Conservation (phyloP, 1,140 invertebrate species). For the Gyrodactylus bullatarudis region DNA sequence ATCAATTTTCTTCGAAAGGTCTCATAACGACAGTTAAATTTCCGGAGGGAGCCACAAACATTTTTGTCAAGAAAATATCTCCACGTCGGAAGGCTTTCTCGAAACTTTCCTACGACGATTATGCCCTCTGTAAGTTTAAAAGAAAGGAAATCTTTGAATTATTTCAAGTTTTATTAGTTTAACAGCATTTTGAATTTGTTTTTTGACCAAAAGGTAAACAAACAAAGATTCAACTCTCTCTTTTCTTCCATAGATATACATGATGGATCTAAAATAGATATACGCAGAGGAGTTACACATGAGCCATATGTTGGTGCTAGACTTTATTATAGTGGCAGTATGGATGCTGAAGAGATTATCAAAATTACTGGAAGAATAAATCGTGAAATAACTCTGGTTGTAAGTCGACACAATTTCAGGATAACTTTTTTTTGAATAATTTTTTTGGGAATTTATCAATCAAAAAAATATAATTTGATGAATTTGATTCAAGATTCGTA, state of each 20-base stretch:
- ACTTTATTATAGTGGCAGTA: background rate
- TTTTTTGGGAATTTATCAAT: background rate
- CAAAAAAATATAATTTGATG: background rate
- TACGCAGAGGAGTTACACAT: background rate
- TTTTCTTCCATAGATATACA: background rate
- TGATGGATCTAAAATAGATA: background rate
- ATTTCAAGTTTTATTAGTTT: no score
- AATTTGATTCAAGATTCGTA: background rate
- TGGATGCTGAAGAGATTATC: background rate
- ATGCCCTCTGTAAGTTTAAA: background rate
- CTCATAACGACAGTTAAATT: constrained; percentile 3
- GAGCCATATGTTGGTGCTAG: background rate
- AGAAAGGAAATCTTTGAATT: no score
- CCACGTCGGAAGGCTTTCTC: constrained; percentile 10
- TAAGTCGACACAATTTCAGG: background rate
- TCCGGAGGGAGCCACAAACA: background rate
- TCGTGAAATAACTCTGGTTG: background rate
- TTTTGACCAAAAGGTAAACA: no score
- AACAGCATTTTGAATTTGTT: no score
- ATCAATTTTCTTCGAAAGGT: no score
- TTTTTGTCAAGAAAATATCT: constrained; percentile 1
- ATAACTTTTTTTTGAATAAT: no score
- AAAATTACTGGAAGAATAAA: background rate
- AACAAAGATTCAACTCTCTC: no score
- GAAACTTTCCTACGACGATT: constrained; percentile 9